Evolutionary conservation across 2,113 vertebrate species (phyloP).

Genomic region (Haliaeetus leucogaster): DNA sequence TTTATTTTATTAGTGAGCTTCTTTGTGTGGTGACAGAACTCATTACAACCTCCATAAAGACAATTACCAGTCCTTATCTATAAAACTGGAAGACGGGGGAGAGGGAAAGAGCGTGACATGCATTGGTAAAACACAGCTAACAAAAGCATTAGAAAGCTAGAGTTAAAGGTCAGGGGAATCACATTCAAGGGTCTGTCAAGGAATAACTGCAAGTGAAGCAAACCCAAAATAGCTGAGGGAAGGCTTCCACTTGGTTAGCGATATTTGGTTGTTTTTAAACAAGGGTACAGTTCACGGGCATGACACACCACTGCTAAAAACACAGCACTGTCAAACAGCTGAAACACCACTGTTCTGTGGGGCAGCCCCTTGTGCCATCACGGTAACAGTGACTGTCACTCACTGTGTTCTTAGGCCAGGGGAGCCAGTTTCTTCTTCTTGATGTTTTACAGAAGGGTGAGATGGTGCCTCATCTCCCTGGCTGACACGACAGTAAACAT

Average conservation of each 20-base stretch:
- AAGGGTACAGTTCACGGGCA: not conserved
- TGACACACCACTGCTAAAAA: not conserved
- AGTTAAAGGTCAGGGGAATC: not conserved
- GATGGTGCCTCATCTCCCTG: not conserved
- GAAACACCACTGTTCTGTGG: not conserved
- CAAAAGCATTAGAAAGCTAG: not conserved
- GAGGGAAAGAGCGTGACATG: not conserved
- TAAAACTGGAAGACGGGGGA: conserved; percentile 41
- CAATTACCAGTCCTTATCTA: conserved; percentile 71
- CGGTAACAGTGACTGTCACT: not conserved
- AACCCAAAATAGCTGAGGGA: conserved; percentile 8
- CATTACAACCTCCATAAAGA: conserved; percentile 73
- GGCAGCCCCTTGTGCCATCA: not conserved
- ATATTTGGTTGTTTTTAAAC: not conserved
- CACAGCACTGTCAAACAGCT: not conserved
- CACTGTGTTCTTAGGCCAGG: not conserved
- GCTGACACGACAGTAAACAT: not conserved
- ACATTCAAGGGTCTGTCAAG: conserved; percentile 8
- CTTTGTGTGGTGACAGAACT: conserved; percentile 75
- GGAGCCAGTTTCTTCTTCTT: not conserved
- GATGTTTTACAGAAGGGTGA: not conserved
- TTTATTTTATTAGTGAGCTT: conserved; percentile 75
- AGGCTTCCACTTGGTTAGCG: not conserved
- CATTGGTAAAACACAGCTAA: conserved; percentile 13
- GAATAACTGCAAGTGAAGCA: conserved; percentile 25